Conservation (phyloP, 2,888 invertebrate species). For the Cephus sareptanus region DNA sequence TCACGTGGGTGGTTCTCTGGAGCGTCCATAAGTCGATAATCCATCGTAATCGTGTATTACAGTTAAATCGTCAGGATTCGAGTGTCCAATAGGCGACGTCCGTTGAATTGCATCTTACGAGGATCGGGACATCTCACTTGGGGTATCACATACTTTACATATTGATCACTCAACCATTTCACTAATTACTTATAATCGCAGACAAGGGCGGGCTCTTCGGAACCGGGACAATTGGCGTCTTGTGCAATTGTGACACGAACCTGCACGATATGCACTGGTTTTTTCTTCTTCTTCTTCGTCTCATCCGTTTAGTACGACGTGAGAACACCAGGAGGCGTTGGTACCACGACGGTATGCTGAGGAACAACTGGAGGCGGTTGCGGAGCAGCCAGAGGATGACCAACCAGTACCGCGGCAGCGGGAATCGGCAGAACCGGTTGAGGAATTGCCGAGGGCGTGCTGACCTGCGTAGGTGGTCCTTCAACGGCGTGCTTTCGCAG, state of each 20-base stretch:
- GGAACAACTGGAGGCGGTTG: conserved; percentile 61
- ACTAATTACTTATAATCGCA: background rate
- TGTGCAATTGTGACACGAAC: background rate
- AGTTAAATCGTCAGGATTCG: background rate
- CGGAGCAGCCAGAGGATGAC: conserved; percentile 56
- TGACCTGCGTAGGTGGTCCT: conserved; percentile 62
- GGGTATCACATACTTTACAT: background rate
- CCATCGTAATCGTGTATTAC: background rate
- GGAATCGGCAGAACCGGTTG: conserved; percentile 60
- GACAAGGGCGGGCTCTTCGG: background rate
- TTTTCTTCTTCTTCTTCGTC: background rate
- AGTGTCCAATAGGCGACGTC: background rate
- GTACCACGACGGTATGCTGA: conserved; percentile 70
- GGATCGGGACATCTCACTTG: background rate
- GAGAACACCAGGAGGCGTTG: conserved; percentile 69
- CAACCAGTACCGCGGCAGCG: conserved; percentile 55
- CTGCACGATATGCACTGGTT: background rate
- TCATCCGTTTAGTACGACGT: conserved; percentile 64
- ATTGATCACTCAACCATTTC: background rate
- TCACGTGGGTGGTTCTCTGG: background rate
- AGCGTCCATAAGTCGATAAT: background rate
- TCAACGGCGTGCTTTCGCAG: conserved; percentile 77
- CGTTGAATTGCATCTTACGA: background rate
- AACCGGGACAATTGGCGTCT: background rate
- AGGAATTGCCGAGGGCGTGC: conserved; percentile 57